A percentile compares a stretch with the other conserved stretches of the same genome.
phyloP scores from a whole-genome alignment of 2,797 vertebrate genomes.

The Lophotriccus pileatus region DNA sequence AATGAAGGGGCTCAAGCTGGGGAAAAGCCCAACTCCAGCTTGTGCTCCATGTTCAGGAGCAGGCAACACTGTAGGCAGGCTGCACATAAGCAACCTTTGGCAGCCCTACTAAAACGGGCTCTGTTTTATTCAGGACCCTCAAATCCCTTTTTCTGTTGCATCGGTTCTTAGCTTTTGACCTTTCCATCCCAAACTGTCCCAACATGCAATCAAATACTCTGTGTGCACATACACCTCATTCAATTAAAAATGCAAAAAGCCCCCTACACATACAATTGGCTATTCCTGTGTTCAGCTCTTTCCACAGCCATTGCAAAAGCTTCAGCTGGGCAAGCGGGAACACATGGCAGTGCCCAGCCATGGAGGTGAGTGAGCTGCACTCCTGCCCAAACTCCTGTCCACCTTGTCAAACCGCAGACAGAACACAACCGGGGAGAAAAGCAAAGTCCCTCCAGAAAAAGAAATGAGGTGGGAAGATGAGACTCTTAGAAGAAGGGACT shows the following conservation, averaged over 20 bases:
- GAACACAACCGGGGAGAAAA: too few species aligned
- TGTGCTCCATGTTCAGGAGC: not conserved
- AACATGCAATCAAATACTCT: not conserved
- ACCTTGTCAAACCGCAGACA: too few species aligned
- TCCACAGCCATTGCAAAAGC: not conserved
- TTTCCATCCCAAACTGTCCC: not conserved
- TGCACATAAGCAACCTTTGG: not conserved
- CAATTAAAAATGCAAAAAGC: not conserved
- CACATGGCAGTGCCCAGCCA: accelerated
- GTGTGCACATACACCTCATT: not conserved
- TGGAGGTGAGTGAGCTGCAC: not conserved
- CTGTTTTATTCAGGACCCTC: not conserved
- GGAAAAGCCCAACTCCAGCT: not conserved
- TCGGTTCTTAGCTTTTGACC: not conserved
- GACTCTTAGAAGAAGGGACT: not conserved
- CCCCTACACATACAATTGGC: not conserved
- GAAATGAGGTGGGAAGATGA: too few species aligned
- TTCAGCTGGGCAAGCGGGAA: not conserved
- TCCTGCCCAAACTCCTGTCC: accelerated
- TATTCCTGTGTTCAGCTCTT: not conserved
- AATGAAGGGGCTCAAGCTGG: not conserved
- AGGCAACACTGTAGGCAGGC: too few species aligned
- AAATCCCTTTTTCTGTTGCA: not conserved
- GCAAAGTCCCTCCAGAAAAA: too few species aligned
- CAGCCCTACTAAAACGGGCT: not conserved